Evolutionary conservation across 2,797 vertebrate genomes (phyloP).

Genomic region (Podarcis lilfordi): DNA sequence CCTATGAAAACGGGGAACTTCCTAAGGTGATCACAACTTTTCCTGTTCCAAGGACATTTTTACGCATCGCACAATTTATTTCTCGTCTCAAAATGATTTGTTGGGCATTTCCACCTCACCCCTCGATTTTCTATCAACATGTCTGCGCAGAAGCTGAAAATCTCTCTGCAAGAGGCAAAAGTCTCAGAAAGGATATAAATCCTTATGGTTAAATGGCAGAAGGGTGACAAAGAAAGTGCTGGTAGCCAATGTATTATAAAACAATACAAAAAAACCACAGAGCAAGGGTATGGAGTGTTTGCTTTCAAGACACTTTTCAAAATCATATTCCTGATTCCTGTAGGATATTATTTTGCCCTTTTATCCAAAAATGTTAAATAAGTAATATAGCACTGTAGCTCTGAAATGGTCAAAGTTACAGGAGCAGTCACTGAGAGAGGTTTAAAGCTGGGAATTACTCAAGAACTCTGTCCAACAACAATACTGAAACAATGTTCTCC

Average conservation of each 20-base stretch:
- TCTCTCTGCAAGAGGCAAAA: neutral
- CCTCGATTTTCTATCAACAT: conserved; percentile 6
- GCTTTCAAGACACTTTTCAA: neutral
- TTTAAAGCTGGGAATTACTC: neutral
- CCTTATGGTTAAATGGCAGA: neutral
- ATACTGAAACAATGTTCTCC: neutral
- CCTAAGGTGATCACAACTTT: neutral
- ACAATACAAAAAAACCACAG: neutral
- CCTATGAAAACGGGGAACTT: neutral
- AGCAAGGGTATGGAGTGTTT: neutral
- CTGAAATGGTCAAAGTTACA: neutral
- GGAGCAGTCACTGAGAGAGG: neutral
- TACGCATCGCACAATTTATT: conserved; percentile 13
- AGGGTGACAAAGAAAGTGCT: neutral
- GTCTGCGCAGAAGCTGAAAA: neutral
- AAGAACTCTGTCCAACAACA: neutral
- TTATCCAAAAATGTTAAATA: conserved; percentile 8
- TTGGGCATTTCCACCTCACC: neutral
- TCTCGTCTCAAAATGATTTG: conserved; percentile 1
- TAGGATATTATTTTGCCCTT: neutral
- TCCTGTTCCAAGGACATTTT: conserved; percentile 18
- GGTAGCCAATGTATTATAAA: neutral
- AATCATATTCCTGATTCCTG: neutral
- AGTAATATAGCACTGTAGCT: neutral
- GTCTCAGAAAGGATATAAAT: neutral